Percentiles rank a stretch among this genome's conserved stretches.
phyloP scores from a whole-genome alignment of 2,888 invertebrate genomes.

The Thelaira solivaga region DNA sequence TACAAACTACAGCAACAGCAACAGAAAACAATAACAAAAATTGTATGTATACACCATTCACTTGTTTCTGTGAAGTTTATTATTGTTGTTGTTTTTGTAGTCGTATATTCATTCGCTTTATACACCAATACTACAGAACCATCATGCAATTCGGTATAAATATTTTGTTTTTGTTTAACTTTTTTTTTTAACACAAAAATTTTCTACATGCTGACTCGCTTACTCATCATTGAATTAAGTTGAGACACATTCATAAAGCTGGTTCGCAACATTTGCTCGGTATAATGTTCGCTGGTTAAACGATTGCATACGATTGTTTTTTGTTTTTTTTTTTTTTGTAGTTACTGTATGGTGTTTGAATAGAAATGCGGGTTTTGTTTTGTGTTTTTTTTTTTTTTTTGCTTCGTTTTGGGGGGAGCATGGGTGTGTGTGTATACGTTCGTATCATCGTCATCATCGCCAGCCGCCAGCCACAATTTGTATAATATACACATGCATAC shows the following conservation, averaged over 20 bases:
- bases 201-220: slow-evolving; percentile 50
- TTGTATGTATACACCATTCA: slow-evolving; percentile 22
- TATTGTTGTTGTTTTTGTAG: neutral
- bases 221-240: slow-evolving; percentile 41
- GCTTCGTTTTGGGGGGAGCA: neutral
- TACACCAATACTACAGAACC: too few species aligned
- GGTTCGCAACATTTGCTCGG: slow-evolving; percentile 25
- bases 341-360: neutral
- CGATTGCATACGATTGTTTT: slow-evolving; percentile 27
- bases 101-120: neutral
- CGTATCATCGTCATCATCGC: slow-evolving; percentile 37
- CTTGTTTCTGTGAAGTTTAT: slow-evolving; percentile 18
- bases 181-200: neutral
- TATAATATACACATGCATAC: neutral
- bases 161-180: too few species aligned
- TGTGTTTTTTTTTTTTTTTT: slow-evolving; percentile 10
- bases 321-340: neutral
- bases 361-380: too few species aligned
- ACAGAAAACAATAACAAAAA: too few species aligned
- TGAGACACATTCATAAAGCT: slow-evolving; percentile 28
- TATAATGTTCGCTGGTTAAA: slow-evolving; percentile 1
- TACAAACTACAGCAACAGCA: neutral
- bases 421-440: slow-evolving; percentile 10
- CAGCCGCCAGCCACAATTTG: slow-evolving; percentile 25
- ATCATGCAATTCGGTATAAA: too few species aligned